Conservation (phyloP, 2,797 vertebrate species). For the Rhadinocentrus ornatus region DNA sequence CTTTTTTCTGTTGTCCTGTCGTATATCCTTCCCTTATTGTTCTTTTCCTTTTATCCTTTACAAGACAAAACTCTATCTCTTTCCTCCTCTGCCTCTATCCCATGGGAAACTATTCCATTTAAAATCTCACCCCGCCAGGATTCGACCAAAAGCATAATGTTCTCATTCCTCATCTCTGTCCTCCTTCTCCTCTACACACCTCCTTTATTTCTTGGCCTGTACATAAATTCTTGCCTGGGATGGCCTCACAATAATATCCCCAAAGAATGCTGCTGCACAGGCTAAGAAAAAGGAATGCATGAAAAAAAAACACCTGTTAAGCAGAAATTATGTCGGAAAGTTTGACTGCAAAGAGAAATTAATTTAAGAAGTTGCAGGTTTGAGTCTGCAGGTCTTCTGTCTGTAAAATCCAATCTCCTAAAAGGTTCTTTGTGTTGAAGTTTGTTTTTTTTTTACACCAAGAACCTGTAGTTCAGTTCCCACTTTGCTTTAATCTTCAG, state of each 20-base stretch:
- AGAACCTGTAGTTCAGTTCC: too few species aligned
- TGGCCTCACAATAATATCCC: constrained; percentile 42
- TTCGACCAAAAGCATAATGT: constrained; percentile 22
- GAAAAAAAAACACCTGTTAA: too few species aligned
- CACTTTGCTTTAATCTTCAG: too few species aligned
- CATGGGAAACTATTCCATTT: constrained; percentile 58
- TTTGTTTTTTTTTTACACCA: too few species aligned
- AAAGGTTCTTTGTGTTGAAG: too few species aligned
- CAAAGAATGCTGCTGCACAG: constrained; percentile 25
- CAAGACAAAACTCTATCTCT: constrained; percentile 16
- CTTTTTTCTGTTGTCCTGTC: not conserved
- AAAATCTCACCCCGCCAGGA: constrained; percentile 35
- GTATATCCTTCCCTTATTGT: not conserved
- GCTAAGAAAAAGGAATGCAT: constrained; percentile 21
- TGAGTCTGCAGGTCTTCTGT: too few species aligned
- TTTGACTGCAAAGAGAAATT: too few species aligned
- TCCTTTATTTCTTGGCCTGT: not conserved
- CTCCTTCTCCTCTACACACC: constrained; percentile 8
- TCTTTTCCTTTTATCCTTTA: not conserved
- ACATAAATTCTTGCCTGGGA: constrained; percentile 19
- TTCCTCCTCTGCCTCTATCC: constrained; percentile 8
- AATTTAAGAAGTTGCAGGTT: too few species aligned
- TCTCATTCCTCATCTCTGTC: constrained; percentile 34
- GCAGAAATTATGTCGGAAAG: too few species aligned
- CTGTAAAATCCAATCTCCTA: too few species aligned